Base-by-base conservation (phyloP, 2,113 vertebrate species). In the Candoia aspera region DNA sequence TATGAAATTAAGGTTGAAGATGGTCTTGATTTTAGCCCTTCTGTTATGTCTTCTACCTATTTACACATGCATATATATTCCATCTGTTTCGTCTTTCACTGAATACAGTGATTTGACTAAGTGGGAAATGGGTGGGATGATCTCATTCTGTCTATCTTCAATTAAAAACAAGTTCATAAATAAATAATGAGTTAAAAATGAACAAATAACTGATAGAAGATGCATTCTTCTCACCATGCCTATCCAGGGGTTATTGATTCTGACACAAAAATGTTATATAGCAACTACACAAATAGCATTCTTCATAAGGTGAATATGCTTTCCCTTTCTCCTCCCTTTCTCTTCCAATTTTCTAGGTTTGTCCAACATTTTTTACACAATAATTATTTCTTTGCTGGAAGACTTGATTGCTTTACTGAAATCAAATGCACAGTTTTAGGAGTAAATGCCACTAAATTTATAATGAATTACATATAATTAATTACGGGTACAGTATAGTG, bases 91-190 rank as follows among this genome's bases (percentile, higher is more conserved):
- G 60, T 53, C 88, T 89, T 53, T 53, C 42, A 49, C 26, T 13
- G 29, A 53, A 49, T 89, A 46, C 33, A 42, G 17, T 42, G 33
- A 79, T 42, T 42, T 79, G 73, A 79, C 33, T 79, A 42, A 79
- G 73, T 64, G 8, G 46, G 46, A 89, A 89, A 53, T 89, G 59
- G 42, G 26, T 68, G 13, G 60, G 13, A 49, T 68, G 42, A 42
- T 8, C 37, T 60, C 24, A 29, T 59, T 60, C 10, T 88, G 87
- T 26, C 60, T 53, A 29, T 53, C 13, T 89, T 46, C 49, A 64
- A 64, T 89, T 46, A 89, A 88, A 88, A 88, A 88, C 24, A 88
- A 49, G 58, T 49, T 29, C 12, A 49, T 88, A 26, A 88, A 88
- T 60, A 88, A 60, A 33, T 11, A 33, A n/a, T 87, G 33, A 37